Conservation (phyloP, 2,888 invertebrate species). For the Nowickia ferox region DNA sequence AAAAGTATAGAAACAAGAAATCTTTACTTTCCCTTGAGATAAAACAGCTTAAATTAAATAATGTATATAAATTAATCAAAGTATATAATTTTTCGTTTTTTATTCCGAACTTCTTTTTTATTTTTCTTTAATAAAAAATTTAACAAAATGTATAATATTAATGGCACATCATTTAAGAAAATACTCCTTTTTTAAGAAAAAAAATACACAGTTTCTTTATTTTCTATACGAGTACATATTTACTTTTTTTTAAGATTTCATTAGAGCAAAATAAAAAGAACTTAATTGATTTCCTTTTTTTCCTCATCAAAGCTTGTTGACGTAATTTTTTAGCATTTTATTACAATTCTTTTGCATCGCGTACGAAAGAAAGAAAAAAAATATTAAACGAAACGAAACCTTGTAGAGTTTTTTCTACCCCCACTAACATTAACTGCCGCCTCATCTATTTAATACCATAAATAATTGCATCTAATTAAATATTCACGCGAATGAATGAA, state of each 20-base stretch:
- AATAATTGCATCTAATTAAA: conserved; percentile 83
- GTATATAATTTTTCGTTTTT: conserved; percentile 37
- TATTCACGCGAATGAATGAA: conserved; percentile 81
- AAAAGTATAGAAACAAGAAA: background rate
- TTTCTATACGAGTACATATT: background rate
- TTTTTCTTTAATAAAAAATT: conserved; percentile 47
- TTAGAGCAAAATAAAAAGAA: conserved; percentile 64
- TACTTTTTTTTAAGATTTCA: conserved; percentile 51
- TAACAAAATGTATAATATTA: conserved; percentile 54
- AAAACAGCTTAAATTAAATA: conserved; percentile 40
- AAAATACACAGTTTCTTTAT: conserved; percentile 41
- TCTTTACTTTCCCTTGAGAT: background rate
- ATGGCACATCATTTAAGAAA: conserved; percentile 60
- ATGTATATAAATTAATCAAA: conserved; percentile 59
- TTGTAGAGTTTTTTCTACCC: conserved; percentile 57
- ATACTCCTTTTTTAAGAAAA: conserved; percentile 66
- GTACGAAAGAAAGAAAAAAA: conserved; percentile 42
- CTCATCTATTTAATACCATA: conserved; percentile 83
- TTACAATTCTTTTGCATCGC: conserved; percentile 67
- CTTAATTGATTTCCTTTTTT: conserved; percentile 71
- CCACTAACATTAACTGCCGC: conserved; percentile 80
- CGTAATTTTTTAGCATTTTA: conserved; percentile 68
- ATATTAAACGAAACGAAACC: conserved; percentile 50
- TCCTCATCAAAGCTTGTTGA: conserved; percentile 69
- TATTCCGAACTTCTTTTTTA: conserved; percentile 26